phyloP scores from a whole-genome alignment of 2,888 invertebrate genomes.

The Baccha elongata region DNA sequence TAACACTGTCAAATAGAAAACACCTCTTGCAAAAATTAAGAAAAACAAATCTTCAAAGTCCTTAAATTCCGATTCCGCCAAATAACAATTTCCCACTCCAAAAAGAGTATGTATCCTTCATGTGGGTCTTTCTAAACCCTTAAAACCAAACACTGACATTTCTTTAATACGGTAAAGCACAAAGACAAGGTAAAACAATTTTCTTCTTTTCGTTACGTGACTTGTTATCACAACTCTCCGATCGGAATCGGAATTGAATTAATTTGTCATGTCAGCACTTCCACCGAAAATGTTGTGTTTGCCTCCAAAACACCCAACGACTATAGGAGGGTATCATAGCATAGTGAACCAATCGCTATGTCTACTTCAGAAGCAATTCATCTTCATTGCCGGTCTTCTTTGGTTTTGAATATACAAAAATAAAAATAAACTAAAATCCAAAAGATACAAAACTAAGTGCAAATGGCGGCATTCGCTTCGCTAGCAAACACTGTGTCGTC shows the following conservation, averaged over 20 bases:
- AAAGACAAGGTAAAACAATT: conserved; percentile 10
- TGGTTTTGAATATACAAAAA: conserved; percentile 12
- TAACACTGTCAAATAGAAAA: not conserved
- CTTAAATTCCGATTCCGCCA: conserved; percentile 51
- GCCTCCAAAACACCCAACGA: conserved; percentile 17
- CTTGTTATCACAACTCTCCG: conserved; percentile 67
- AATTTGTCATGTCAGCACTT: conserved; percentile 74
- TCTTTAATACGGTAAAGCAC: conserved; percentile 6
- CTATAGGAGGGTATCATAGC: not conserved
- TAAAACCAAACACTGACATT: not conserved
- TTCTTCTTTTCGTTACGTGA: conserved; percentile 49
- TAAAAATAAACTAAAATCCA: not conserved
- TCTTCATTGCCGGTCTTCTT: conserved; percentile 61
- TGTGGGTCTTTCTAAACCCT: not conserved
- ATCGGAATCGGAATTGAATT: conserved; percentile 73
- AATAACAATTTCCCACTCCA: conserved; percentile 4
- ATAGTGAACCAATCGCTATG: conserved; percentile 30
- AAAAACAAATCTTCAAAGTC: conserved; percentile 48
- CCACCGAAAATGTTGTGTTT: conserved; percentile 65
- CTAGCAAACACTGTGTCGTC: conserved; percentile 23
- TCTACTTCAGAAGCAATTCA: conserved; percentile 65
- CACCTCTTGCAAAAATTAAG: not conserved
- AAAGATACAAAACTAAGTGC: conserved; percentile 60
- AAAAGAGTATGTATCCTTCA: not conserved
- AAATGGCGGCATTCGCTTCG: conserved; percentile 66